Percentiles rank a stretch among this genome's conserved stretches.
These are phyloP conservation scores for Diaphora mendica DNA, from an alignment of 2,888 invertebrate species.

Conservation along the genomic window DNA sequence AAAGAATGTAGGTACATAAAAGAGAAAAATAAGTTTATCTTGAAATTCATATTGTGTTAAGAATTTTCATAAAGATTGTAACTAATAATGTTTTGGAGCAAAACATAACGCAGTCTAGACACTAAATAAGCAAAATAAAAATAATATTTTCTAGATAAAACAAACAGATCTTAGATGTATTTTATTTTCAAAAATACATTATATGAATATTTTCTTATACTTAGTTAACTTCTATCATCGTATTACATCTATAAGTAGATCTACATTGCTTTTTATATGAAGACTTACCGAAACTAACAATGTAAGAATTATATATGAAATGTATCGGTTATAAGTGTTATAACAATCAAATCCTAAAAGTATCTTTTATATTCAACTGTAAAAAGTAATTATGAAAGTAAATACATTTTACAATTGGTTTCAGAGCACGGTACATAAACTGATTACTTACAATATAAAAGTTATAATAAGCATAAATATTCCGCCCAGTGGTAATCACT, in stretches of 20 bases:
- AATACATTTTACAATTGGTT: neutral
- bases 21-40: neutral
- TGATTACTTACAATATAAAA: neutral
- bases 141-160: no score
- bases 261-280: neutral
- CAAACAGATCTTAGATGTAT: no score
- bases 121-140: neutral
- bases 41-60: neutral
- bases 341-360: no score
- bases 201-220: no score
- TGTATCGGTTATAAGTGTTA: no score
- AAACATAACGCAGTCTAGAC: neutral
- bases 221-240: no score
- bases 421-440: neutral
- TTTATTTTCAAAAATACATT: no score
- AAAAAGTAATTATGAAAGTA: no score
- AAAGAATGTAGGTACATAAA: neutral
- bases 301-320: no score
- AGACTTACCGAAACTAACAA: neutral
- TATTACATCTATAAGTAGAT: neutral
- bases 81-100: neutral
- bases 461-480: neutral
- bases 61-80: neutral
- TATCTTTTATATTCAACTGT: no score
- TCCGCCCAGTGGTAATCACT: neutral